Base-by-base conservation (phyloP, 2,888 invertebrate species). In the Xestoiulus laeticollis region DNA sequence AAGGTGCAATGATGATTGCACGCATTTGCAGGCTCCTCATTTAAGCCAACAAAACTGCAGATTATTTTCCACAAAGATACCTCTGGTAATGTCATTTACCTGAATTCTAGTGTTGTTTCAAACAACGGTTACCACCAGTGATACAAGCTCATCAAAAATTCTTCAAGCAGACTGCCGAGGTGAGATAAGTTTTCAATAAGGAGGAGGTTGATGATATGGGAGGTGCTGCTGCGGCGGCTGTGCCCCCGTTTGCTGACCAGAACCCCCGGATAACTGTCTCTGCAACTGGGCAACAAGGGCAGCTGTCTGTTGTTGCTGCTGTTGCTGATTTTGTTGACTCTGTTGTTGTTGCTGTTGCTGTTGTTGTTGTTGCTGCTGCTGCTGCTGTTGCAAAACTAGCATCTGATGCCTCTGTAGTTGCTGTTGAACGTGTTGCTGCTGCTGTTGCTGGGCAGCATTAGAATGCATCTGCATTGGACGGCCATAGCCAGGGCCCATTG, bases 391-490 rank as follows among this genome's bases (percentile, higher is more conserved):
- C 44, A 89, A 87, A 19, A 87, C 86, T 26, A 87, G 82, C 48
- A 84, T 87, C 68, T 87, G 87, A 91, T 94, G 94, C 90, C 95
- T 94, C 89, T 94, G 93, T 90, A 92, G 93, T 89, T 94, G 94
- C 90, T 94, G 89, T 86, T 90, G 90, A 48, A 90, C 90, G 19
- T 85, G 94, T 90, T 89, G 87, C 87, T 92, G 92, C 84, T 92
- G 92, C 85, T 92, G 93, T 22, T 92, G 92, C 78, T 94, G 93
- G 86, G 92, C 92, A 30, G 90, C 90, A 19, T 90, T 87, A 44
- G 88, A 87, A 53, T 87, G 87, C 85, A 93, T 92, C 90, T 92
- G 93, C 89, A 91, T 91, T 85, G 88, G 87, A 26, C 89, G 88
- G 12, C 88, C 88, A 59, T 89, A 89, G 48, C 30, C 87, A n/a